phyloP scores from a whole-genome alignment of 2,797 vertebrate species.

The Fistularia tabacaria region DNA sequence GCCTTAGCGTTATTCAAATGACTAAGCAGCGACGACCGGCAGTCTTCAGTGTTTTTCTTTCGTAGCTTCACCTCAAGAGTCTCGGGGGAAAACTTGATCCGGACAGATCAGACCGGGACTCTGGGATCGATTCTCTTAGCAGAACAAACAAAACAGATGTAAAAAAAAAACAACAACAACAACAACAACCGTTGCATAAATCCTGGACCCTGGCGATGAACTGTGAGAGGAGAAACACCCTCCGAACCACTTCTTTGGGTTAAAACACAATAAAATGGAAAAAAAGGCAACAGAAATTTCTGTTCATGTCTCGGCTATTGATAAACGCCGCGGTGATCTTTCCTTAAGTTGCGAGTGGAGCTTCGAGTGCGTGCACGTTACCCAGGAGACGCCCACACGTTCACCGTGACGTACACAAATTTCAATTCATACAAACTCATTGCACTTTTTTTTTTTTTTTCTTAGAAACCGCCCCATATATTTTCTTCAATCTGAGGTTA shows the following conservation, averaged over 20 bases:
- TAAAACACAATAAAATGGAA: slow-evolving; percentile 26
- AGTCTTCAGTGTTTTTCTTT: too few species aligned
- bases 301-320: slow-evolving; percentile 23
- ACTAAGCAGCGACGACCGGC: too few species aligned
- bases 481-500: slow-evolving; percentile 36
- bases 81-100: too few species aligned
- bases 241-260: slow-evolving; percentile 25
- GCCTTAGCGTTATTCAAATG: too few species aligned
- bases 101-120: too few species aligned
- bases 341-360: slow-evolving; percentile 26
- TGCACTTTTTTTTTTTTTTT: slow-evolving; percentile 60
- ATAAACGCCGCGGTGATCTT: slow-evolving; percentile 44
- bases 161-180: too few species aligned
- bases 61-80: too few species aligned
- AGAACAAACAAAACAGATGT: too few species aligned
- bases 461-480: slow-evolving; percentile 49
- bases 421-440: slow-evolving; percentile 47
- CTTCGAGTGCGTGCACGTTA: slow-evolving; percentile 41
- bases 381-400: too few species aligned
- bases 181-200: too few species aligned
- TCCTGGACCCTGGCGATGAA: too few species aligned
- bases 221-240: slow-evolving; percentile 10
- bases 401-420: slow-evolving; percentile 29
- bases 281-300: slow-evolving; percentile 30
- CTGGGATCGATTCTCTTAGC: too few species aligned